These are phyloP conservation scores for Darevskia nairensis DNA, from an alignment of 2,797 vertebrate species.

Conservation along the genomic window DNA sequence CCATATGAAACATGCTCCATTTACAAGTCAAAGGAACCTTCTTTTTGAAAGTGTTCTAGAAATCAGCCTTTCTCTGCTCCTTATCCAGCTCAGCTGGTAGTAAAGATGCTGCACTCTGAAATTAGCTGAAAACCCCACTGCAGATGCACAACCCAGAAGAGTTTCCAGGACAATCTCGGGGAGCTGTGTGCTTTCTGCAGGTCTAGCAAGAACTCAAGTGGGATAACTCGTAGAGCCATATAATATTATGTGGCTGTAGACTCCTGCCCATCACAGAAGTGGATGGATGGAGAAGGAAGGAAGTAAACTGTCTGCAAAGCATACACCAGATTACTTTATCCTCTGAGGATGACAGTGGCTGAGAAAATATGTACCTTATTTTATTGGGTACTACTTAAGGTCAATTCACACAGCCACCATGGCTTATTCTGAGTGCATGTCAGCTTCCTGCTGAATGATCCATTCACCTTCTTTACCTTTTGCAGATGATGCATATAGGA, in stretches of 20 bases:
- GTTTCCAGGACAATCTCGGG: slow-evolving; percentile 21
- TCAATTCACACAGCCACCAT: not conserved
- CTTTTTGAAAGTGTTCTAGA: slow-evolving; percentile 8
- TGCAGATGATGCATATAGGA: not conserved
- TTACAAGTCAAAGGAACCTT: slow-evolving; percentile 33
- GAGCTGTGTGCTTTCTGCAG: slow-evolving; percentile 6
- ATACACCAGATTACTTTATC: not conserved
- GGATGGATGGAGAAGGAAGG: fast-evolving
- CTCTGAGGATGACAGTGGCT: not conserved
- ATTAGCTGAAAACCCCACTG: not conserved
- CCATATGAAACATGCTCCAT: slow-evolving; percentile 36
- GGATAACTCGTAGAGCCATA: not conserved
- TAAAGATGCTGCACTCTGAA: slow-evolving; percentile 28
- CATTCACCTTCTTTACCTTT: too few species aligned
- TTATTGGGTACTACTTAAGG: not conserved
- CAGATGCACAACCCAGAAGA: slow-evolving; percentile 15
- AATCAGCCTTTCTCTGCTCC: slow-evolving; percentile 5
- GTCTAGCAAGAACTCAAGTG: not conserved
- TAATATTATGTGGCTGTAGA: not conserved
- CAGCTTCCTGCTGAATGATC: not conserved
- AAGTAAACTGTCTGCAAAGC: not conserved
- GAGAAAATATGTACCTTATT: not conserved
- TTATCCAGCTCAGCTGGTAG: slow-evolving; percentile 13
- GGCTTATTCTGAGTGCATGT: not conserved
- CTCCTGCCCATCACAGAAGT: not conserved